Conservation (phyloP, 2,888 invertebrate species). For the Atherix ibis region DNA sequence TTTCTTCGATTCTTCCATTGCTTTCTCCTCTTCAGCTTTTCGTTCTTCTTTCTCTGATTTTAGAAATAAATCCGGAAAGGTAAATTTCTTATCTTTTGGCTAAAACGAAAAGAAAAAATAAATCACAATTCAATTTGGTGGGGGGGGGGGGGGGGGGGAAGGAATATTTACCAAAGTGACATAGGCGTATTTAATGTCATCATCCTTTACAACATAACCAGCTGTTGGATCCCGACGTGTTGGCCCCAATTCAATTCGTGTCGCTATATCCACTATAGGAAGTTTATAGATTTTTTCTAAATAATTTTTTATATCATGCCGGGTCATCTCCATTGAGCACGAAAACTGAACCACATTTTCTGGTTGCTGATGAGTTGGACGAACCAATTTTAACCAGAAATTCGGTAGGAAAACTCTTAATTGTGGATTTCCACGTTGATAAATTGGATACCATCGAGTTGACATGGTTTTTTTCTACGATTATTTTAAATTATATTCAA, state of each 20-base stretch:
- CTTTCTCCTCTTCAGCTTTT: slow-evolving; percentile 41
- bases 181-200: slow-evolving; percentile 68
- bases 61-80: slow-evolving; percentile 59
- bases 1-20: slow-evolving; percentile 45
- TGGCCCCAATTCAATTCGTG: slow-evolving; percentile 54
- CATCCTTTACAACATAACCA: slow-evolving; percentile 61
- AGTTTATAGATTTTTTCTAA: slow-evolving; percentile 90
- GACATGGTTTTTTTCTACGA: slow-evolving; percentile 28
- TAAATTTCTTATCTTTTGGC: slow-evolving; percentile 56
- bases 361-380: slow-evolving; percentile 48
- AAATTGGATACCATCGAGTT: slow-evolving; percentile 64
- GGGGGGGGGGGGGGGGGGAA: not conserved
- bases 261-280: slow-evolving; percentile 60
- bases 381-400: slow-evolving; percentile 91
- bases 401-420: slow-evolving; percentile 83
- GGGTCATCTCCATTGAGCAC: slow-evolving; percentile 90
- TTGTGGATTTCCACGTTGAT: slow-evolving; percentile 88
- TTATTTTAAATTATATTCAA: no score
- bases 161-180: slow-evolving; percentile 50
- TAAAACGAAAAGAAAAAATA: slow-evolving; percentile 28
- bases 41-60: slow-evolving; percentile 23
- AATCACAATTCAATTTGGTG: slow-evolving; percentile 2
- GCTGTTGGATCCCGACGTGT: slow-evolving; percentile 42
- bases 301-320: slow-evolving; percentile 77
- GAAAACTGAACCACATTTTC: slow-evolving; percentile 74